Evolutionary conservation across 1,140 invertebrate species (phyloP).

Genomic region (Trichonephila clavipes): DNA sequence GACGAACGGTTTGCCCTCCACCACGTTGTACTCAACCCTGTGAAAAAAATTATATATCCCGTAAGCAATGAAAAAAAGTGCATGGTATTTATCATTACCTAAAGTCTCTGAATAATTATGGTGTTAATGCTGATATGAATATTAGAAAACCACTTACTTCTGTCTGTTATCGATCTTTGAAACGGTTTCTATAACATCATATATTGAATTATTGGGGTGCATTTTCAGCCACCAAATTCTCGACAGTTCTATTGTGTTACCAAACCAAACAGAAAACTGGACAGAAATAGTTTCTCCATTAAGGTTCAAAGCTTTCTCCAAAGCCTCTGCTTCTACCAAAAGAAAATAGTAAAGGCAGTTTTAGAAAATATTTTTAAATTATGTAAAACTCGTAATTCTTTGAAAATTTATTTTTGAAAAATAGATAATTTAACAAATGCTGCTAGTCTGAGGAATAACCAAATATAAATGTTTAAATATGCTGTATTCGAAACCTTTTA

Average conservation of each 20-base stretch:
- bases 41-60: neutral
- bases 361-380: no score
- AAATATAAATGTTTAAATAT: no score
- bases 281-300: neutral
- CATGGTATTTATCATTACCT: neutral
- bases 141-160: neutral
- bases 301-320: neutral
- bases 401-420: no score
- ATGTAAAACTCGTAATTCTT: no score
- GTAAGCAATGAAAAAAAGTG: neutral
- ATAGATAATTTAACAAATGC: no score
- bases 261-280: neutral
- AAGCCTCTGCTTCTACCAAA: neutral
- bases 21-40: neutral
- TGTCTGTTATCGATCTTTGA: neutral
- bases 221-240: neutral
- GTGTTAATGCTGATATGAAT: neutral
- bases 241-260: neutral
- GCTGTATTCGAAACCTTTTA: no score
- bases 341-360: no score
- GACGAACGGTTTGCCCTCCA: neutral
- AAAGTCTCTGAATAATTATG: neutral
- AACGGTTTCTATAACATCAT: neutral
- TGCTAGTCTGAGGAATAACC: no score
- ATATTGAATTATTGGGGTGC: neutral